Conservation (phyloP, 2,113 vertebrate species). For the Xiphophorus couchianus region DNA sequence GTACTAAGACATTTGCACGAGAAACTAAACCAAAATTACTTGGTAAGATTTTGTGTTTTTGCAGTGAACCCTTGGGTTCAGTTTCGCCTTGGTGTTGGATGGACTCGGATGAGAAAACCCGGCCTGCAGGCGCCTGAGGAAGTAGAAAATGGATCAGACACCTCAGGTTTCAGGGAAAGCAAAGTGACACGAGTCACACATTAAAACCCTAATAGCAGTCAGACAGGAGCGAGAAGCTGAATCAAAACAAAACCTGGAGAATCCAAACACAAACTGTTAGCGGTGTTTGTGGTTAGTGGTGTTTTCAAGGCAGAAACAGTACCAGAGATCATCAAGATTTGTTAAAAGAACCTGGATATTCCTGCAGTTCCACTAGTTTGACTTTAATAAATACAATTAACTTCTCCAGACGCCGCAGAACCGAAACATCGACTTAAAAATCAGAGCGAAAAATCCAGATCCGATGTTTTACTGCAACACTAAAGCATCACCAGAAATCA, state of each 20-base stretch:
- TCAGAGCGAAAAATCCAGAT: too few relatives aligned
- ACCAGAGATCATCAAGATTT: neutral
- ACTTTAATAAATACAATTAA: neutral
- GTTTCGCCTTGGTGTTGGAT: conserved; percentile 29
- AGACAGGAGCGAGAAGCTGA: neutral
- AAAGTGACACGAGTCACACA: conserved; percentile 19
- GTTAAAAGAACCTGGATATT: neutral
- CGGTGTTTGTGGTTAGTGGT: too few relatives aligned
- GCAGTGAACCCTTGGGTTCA: neutral
- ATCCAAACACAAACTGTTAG: neutral
- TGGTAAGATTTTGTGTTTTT: too few relatives aligned
- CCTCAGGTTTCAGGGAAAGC: conserved; percentile 53
- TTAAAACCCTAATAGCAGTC: neutral
- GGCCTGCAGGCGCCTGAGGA: neutral
- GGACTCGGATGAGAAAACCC: conserved; percentile 17
- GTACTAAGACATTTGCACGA: too few relatives aligned
- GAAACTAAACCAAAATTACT: too few relatives aligned
- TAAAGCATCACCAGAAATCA: too few relatives aligned
- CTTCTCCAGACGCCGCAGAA: neutral
- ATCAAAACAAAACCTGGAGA: neutral
- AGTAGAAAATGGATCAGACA: conserved; percentile 42
- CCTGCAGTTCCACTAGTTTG: neutral
- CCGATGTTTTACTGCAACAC: neutral
- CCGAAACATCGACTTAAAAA: neutral
- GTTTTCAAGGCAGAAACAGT: neutral